phyloP scores from a whole-genome alignment of 2,113 vertebrate species.

The Lasiurus borealis region DNA sequence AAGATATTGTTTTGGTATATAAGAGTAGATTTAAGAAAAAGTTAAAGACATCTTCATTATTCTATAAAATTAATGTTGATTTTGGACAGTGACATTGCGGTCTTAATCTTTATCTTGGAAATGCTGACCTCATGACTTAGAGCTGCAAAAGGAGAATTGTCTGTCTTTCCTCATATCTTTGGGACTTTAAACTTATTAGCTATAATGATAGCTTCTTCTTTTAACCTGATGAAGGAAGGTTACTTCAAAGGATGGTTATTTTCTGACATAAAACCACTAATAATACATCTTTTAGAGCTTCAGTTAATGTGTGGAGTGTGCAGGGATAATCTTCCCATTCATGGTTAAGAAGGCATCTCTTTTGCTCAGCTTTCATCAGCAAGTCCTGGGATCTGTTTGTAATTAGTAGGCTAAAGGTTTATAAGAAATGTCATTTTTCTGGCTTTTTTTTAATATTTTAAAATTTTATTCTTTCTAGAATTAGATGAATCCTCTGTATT shows the following conservation, averaged over 20 bases:
- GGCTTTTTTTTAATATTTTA: constrained; percentile 60
- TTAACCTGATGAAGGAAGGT: neutral
- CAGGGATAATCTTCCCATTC: neutral
- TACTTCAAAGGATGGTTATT: neutral
- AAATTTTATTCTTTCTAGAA: constrained; percentile 88
- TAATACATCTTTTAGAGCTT: neutral
- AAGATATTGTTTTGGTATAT: neutral
- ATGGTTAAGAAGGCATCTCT: neutral
- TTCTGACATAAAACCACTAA: neutral
- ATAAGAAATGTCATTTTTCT: constrained; percentile 34
- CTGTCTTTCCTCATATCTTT: neutral
- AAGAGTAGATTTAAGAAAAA: neutral
- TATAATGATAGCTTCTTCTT: neutral
- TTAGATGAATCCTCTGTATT: constrained; percentile 97
- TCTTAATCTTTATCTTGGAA: neutral
- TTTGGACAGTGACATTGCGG: neutral
- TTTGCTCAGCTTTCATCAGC: neutral
- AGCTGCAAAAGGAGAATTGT: neutral
- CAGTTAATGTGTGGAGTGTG: no score
- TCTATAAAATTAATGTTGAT: neutral
- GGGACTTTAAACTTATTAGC: neutral
- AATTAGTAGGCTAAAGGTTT: constrained; percentile 21
- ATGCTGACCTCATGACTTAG: neutral
- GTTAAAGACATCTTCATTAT: neutral
- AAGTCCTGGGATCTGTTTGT: neutral